Evolutionary conservation across 2,888 invertebrate species (phyloP), one percentile per base, ranked within the genome.

Genomic region (Melieria picta): DNA sequence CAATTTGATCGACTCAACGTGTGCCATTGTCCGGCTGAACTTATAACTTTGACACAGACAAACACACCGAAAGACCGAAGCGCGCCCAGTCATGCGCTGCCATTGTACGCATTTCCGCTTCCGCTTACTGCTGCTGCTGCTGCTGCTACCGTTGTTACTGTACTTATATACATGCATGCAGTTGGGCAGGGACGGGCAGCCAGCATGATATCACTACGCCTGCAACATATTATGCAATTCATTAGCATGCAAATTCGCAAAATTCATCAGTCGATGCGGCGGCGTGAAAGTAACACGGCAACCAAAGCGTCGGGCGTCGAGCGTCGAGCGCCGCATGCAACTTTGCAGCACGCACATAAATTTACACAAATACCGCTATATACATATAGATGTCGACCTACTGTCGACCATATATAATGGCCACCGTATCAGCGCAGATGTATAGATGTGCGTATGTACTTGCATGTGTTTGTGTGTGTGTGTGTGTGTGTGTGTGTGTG

Each of bases 181-280:
- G 58, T 58, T 50, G 66, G 58, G n/a, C 66, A 58, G 57, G 9
- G 11, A 3, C 30, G 2, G 56, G 30, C 56, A 13, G 45, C 48
- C 58, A 66, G 60, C 60, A 69, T 52, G 46, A 62, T 69, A 62
- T 62, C 68, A 55, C 68, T 69, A 52, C 30, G 62, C 52, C 68
- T 64, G 63, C 63, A 57, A 69, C 69, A 63, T 69, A 63, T 69
- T 63, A 63, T 69, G 63, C 69, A 69, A 69, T 69, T 69, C 63
- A 69, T 69, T 69, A 69, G 69, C 63, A 69, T 69, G 69, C 69
- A 69, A 69, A 69, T 69, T 64, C 60, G 56, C 55, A 69, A 69
- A 69, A 69, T 62, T 69, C 68, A 69, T 69, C 68, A 69, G 61
- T 13, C 61, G 61, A 45, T 55, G 46, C 61, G 62, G 61, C 13